Evolutionary conservation across 2,113 vertebrate genomes (phyloP).

Genomic region (Xiphophorus maculatus): DNA sequence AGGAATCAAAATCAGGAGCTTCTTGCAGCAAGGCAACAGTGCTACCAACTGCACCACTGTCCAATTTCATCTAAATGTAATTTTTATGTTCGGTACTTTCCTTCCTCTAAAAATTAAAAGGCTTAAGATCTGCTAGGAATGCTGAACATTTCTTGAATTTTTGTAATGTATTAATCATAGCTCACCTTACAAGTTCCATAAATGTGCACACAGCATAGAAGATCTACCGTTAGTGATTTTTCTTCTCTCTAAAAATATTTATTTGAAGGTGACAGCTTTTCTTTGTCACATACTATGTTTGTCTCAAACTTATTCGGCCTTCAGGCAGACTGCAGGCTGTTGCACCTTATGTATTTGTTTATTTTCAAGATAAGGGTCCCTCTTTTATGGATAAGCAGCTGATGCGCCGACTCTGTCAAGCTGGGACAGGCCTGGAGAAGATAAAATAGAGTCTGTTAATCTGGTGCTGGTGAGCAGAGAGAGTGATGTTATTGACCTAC

Average conservation of each 20-base stretch:
- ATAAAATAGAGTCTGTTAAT: slow-evolving; percentile 94
- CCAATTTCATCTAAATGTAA: too few species aligned
- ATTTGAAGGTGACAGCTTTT: slow-evolving; percentile 16
- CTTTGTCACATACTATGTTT: slow-evolving; percentile 71
- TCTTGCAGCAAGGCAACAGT: too few species aligned
- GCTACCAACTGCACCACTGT: too few species aligned
- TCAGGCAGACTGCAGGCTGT: slow-evolving; percentile 74
- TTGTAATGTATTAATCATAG: too few species aligned
- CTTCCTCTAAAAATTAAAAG: too few species aligned
- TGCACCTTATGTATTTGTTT: slow-evolving; percentile 90
- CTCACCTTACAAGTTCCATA: too few species aligned
- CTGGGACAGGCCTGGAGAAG: slow-evolving; percentile 81
- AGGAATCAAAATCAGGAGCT: too few species aligned
- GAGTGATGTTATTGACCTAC: slow-evolving; percentile 99
- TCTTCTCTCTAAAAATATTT: too few species aligned
- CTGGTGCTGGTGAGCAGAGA: slow-evolving; percentile 88
- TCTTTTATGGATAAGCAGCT: slow-evolving; percentile 97
- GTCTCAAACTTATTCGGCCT: slow-evolving; percentile 76
- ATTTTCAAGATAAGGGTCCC: slow-evolving; percentile 84
- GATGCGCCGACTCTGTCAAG: slow-evolving; percentile 90
- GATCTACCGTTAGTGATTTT: too few species aligned
- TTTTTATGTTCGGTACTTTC: neutral
- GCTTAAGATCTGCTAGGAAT: too few species aligned
- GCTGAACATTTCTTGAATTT: too few species aligned
- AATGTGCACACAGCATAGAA: too few species aligned